Base-by-base conservation (phyloP, 2,888 invertebrate genomes). In the Pseudeuparius sepicola region DNA sequence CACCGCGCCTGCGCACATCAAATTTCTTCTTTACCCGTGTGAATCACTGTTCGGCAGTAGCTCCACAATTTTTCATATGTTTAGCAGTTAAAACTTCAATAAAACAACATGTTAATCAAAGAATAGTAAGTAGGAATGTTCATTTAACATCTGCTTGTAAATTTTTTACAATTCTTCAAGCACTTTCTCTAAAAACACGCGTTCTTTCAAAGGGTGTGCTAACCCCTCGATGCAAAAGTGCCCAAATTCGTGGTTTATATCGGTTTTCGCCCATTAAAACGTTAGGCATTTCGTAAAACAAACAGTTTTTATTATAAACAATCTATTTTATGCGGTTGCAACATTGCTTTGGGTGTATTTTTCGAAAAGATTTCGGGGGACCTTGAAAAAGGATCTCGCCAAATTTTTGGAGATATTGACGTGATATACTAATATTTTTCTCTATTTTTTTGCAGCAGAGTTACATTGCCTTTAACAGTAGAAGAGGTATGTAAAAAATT, bases 401-500 rank as follows among this genome's bases (percentile, higher is more conserved):
- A 20, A 20, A 20, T 7, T 20, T 20, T 20, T 20, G 20, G 6
- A 20, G 20, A 20, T 23, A 35, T 17, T 39, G 31, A 37, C 37
- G 34, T 43, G 34, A 29, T 42, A 35, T 45, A 36, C 26, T 45
- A 46, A 46, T 47, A 26, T 29, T 45, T 46, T 43, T 53, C 50
- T 53, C 58, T 65, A 62, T 54, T 50, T 60, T 50, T 54, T 76
- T 77, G 60, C 77, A 93, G 93, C 73, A 92, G 94, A 61, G 87
- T 96, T 58, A 84, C 89, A 64, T 77, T 96, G 66, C 93, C 93
- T 60, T 75, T 94, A 65, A 89, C 90, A 55, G 93, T 94, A 52
- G 92, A 94, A 70, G 93, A 94, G 85, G 92, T 92, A 72, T 73
- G 82, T 67, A 42, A n/a, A n/a, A n/a, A n/a, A n/a, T n/a, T n/a